A percentile compares a stretch with the other conserved stretches of the same genome.
Conservation (phyloP, 2,888 invertebrate species). For the Myopa testacea region DNA sequence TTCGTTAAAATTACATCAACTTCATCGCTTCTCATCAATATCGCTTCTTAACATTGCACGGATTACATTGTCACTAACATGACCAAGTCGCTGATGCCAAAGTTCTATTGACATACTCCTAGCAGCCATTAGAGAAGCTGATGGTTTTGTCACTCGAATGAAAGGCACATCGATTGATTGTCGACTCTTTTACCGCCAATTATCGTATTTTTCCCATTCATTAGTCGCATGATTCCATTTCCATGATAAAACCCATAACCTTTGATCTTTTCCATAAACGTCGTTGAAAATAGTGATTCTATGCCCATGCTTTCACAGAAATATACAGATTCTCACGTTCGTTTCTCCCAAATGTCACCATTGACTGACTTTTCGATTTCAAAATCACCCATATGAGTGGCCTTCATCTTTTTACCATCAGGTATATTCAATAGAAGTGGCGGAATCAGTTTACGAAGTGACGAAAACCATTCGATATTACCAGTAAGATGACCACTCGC, state of each 20-base stretch:
- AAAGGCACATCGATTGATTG: slow-evolving; percentile 37
- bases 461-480: slow-evolving; percentile 5
- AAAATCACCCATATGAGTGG: no score
- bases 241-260: background rate
- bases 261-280: background rate
- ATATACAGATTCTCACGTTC: background rate
- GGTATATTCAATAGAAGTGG: background rate
- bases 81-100: slow-evolving; percentile 6
- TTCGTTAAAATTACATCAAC: background rate
- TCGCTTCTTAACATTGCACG: background rate
- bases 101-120: background rate
- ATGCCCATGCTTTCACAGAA: background rate
- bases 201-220: slow-evolving; percentile 5
- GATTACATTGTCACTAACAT: background rate
- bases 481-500: background rate
- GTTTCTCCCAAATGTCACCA: background rate
- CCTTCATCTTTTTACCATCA: background rate
- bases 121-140: slow-evolving; percentile 7
- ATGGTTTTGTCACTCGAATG: slow-evolving; percentile 28
- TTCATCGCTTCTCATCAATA: background rate
- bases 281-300: background rate
- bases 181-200: slow-evolving; percentile 1
- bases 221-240: no score
- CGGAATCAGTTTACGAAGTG: background rate
- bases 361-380: slow-evolving; percentile 9